Base-by-base conservation (phyloP, 2,888 invertebrate species). In the Omphaloscelis lunosa region DNA sequence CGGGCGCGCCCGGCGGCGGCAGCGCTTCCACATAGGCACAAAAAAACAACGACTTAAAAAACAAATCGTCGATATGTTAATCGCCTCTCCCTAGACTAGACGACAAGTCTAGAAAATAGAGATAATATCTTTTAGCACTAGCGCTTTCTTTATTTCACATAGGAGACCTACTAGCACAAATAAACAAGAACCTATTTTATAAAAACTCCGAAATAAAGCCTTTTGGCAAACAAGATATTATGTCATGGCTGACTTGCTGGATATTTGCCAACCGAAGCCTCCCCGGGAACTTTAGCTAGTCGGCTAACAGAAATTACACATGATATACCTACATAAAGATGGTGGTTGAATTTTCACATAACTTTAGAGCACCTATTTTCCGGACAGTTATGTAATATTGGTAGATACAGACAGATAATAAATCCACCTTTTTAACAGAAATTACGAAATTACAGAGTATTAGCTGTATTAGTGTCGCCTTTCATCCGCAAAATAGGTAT, bases 241-340 rank as follows among this genome's bases (percentile, higher is more conserved):
- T 86, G 89, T 90, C 90, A 90, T 80, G 88, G 88, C 80, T 86
- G 84, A 81, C 72, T 76, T 80, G 73, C 84, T 91, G 91, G 91
- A 85, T 78, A 67, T 65, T 74, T 87, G 91, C 91, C 91, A 90
- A 77, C 73, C 74, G 72, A 87, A 89, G 89, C 89, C 90, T 88
- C 86, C 74, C 65, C 72, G 66, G 77, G 61, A 80, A 76, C 68
- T 78, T 79, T 67, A 75, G 69, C 78, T 69, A 80, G 79, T 80
- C 81, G 77, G 78, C 86, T 76, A 45, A 80, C 63, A 79, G 75
- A 78, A 80, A 80, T 81, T 75, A 79, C 58, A 76, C 58, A 75
- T 76, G 53, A 86, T 79, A 67, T 74, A 66, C 48, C 75, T 78
- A 66, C 48, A 76, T 78, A 58, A 51, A 79, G 9, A 63, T 69